These are phyloP conservation scores for Cyrtodaria siliqua DNA, from an alignment of 2,888 invertebrate species.

Conservation along the genomic window DNA sequence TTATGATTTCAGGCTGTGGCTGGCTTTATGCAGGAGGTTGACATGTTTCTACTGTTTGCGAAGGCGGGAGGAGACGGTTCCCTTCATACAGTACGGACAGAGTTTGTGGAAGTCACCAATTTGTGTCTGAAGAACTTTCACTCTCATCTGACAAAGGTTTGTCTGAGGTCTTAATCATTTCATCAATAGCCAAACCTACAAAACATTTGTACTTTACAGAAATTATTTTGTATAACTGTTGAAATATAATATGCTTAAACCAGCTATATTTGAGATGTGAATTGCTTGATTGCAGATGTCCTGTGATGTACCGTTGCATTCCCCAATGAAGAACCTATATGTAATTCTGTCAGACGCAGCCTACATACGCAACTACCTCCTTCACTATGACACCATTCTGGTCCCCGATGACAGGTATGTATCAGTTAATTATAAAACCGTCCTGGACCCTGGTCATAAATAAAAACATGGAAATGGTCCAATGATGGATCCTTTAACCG, in stretches of 20 bases:
- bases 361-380: constrained; percentile 79
- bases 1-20: constrained; percentile 72
- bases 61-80: constrained; percentile 77
- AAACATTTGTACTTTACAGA: too few relatives aligned
- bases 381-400: constrained; percentile 78
- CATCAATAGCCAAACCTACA: too few relatives aligned
- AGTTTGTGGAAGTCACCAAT: constrained; percentile 78
- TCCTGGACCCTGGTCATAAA: too few relatives aligned
- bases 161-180: too few relatives aligned
- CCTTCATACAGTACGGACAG: constrained; percentile 71
- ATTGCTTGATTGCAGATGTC: constrained; percentile 66
- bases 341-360: constrained; percentile 79
- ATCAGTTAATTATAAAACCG: too few relatives aligned
- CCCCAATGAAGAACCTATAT: constrained; percentile 75
- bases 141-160: constrained; percentile 78
- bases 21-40: constrained; percentile 74
- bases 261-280: too few relatives aligned
- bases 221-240: too few relatives aligned
- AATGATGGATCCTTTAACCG: too few relatives aligned
- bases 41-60: constrained; percentile 79
- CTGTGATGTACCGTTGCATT: constrained; percentile 73
- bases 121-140: constrained; percentile 78
- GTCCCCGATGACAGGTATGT: constrained; percentile 75
- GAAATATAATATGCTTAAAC: too few relatives aligned
- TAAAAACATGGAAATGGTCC: too few relatives aligned